Percentiles rank a stretch among this genome's conserved stretches.
phyloP scores from a whole-genome alignment of 2,888 invertebrate genomes.

The Cheilosia scutellata region DNA sequence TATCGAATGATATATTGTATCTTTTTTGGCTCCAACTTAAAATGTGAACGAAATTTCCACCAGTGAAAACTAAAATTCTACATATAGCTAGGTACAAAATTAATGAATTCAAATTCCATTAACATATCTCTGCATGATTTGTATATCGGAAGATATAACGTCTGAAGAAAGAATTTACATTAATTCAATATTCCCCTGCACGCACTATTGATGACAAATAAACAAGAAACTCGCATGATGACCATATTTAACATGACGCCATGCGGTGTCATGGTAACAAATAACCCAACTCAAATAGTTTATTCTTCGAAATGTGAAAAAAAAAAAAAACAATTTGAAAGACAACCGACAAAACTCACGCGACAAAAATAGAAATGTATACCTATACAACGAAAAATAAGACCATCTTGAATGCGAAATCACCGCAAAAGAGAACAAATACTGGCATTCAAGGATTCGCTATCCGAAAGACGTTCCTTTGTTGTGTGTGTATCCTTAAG shows the following conservation, averaged over 20 bases:
- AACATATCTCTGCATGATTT: no score
- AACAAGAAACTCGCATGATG: conserved; percentile 14
- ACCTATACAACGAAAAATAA: conserved; percentile 4
- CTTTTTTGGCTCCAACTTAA: no score
- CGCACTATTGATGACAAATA: conserved; percentile 27
- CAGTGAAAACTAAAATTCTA: no score
- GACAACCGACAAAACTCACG: conserved; percentile 34
- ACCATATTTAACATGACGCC: conserved; percentile 40
- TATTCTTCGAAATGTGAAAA: conserved; percentile 4
- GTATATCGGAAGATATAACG: not conserved
- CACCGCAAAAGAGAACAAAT: conserved; percentile 17
- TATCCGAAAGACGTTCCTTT: conserved; percentile 52
- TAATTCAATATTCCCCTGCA: conserved; percentile 20
- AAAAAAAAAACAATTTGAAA: conserved; percentile 2
- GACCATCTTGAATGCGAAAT: conserved; percentile 36
- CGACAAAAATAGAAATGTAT: conserved; percentile 54
- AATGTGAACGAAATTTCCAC: no score
- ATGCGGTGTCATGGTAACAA: conserved; percentile 20
- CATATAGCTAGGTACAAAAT: no score
- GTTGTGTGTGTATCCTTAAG: conserved; percentile 49
- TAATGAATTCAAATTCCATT: no score
- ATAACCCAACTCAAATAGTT: conserved; percentile 22
- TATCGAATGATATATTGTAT: no score
- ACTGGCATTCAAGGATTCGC: conserved; percentile 56
- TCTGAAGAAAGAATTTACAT: conserved; percentile 27